Base-by-base conservation (phyloP, 2,888 invertebrate species). In the Dasysyrphus tricinctus region DNA sequence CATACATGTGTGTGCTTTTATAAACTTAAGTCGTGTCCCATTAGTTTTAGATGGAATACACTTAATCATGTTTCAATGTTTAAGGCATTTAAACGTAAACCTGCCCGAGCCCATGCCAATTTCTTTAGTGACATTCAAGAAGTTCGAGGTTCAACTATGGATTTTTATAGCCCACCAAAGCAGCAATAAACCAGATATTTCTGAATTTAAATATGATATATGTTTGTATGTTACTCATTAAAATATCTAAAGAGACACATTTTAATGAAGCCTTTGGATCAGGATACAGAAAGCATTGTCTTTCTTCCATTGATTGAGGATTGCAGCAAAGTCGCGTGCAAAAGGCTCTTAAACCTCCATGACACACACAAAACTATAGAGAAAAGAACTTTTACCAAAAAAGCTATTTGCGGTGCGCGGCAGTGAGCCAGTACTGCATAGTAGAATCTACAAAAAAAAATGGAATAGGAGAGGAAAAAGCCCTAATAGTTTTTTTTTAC, bases 321-420 rank as follows among this genome's bases (percentile, higher is more conserved):
- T 34, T 34, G 44, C 12, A 44, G 34, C 47, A 84, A n/a, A n/a
- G 74, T 91, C 91, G 91, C 91, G 91, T 91, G 91, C 88, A 89
- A 83, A 90, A 89, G 88, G 89, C 90, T 90, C 90, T 91, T 91
- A 90, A 90, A 86, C 89, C 89, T 82, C 89, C 89, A 88, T 29
- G 67, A 65, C 63, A 61, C 14, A 57, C 56, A 56, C 63, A 65
- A 4, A 24, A 24, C 65, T 39, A 12, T 1, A 24, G n/a, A 51
- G 24, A 24, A 54, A 44, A 77, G 70, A 69, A 49, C 24, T 32
- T 75, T 19, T 47, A 47, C 65, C 54, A 54, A 84, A 84, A n/a
- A 84, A 75, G 57, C 37, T 70, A 11, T 72, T 29, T 70, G 61
- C 42, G 65, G 63, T 59, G 47, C 49, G 70, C 57, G 69, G 63